Conservation (phyloP, 2,113 vertebrate genomes). For the Perca schrenkii region DNA sequence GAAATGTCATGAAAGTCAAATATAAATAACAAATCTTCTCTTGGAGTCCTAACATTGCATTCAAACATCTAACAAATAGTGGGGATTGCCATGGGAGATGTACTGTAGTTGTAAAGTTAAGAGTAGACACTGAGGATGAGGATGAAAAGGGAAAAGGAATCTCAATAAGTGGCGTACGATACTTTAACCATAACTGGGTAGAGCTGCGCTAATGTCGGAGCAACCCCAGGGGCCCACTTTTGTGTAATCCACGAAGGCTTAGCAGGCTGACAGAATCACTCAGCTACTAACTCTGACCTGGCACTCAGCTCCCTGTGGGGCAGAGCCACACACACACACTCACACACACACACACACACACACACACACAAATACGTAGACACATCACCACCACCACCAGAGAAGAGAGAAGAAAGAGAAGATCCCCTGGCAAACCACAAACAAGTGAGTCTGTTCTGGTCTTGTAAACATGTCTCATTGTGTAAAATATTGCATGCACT, state of each 20-base stretch:
- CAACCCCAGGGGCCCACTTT: constrained; percentile 73
- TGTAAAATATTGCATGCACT: constrained; percentile 39
- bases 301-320: constrained; percentile 63
- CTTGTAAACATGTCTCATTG: constrained; percentile 70
- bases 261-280: constrained; percentile 78
- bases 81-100: background rate
- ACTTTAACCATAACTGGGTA: constrained; percentile 63
- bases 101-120: constrained; percentile 14
- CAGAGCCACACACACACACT: constrained; percentile 30
- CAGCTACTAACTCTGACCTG: constrained; percentile 76
- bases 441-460: constrained; percentile 51
- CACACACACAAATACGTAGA: background rate
- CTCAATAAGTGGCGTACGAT: constrained; percentile 23
- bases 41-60: background rate
- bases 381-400: constrained; percentile 5
- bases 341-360: constrained; percentile 36
- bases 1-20: too few species aligned
- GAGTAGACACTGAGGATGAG: constrained; percentile 11
- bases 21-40: constrained; percentile 2
- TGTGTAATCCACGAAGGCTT: constrained; percentile 72
- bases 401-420: constrained; percentile 39
- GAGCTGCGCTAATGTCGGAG: constrained; percentile 60
- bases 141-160: constrained; percentile 32
- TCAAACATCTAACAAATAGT: background rate
- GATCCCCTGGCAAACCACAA: constrained; percentile 62